Evolutionary conservation across 2,888 invertebrate genomes (phyloP).

Genomic region (Metacarcinus magister): DNA sequence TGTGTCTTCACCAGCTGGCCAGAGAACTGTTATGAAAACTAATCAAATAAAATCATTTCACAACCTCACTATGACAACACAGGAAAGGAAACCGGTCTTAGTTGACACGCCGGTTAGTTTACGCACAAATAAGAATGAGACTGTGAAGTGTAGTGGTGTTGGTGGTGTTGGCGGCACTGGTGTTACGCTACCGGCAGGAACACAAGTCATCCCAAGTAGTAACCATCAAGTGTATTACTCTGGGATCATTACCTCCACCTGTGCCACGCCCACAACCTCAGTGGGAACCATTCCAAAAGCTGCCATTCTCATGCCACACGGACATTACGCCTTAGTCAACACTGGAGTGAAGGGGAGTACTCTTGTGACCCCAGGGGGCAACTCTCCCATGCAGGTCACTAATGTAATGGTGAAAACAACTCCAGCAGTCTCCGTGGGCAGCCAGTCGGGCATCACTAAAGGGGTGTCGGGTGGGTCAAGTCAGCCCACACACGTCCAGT

Average conservation of each 20-base stretch:
- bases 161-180: constrained; percentile 61
- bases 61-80: constrained; percentile 83
- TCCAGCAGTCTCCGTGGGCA: constrained; percentile 67
- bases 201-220: constrained; percentile 69
- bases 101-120: constrained; percentile 78
- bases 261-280: constrained; percentile 71
- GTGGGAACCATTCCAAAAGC: constrained; percentile 73
- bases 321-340: constrained; percentile 79
- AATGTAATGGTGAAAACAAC: constrained; percentile 81
- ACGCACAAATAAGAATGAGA: constrained; percentile 74
- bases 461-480: constrained; percentile 65
- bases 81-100: constrained; percentile 78
- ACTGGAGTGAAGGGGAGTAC: constrained; percentile 76
- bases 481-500: constrained; percentile 82
- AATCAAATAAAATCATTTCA: constrained; percentile 83
- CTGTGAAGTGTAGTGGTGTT: constrained; percentile 55
- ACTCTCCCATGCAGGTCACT: constrained; percentile 79
- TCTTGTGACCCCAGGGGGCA: constrained; percentile 72
- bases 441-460: constrained; percentile 67
- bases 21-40: constrained; percentile 80
- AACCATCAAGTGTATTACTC: constrained; percentile 74
- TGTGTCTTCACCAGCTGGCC: constrained; percentile 72
- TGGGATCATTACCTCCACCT: constrained; percentile 66
- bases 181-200: constrained; percentile 72
- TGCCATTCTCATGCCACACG: constrained; percentile 77